Percentiles rank a stretch among this genome's conserved stretches.
These are phyloP conservation scores for Allolobophora icterica DNA, from an alignment of 2,888 invertebrate genomes.

Conservation along the genomic window DNA sequence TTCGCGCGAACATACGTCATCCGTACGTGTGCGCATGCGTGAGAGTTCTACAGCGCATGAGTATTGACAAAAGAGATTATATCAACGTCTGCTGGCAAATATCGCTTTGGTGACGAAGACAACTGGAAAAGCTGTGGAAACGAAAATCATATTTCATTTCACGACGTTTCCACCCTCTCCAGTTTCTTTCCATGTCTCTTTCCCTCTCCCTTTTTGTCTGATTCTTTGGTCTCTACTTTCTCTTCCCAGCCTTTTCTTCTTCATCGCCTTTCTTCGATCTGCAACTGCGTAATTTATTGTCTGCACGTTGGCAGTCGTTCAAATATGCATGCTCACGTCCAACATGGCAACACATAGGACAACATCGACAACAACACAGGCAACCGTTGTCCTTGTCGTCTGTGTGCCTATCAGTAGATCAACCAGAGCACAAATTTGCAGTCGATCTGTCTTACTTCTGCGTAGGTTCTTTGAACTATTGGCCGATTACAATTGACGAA, in stretches of 20 bases:
- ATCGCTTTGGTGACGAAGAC: conserved; percentile 1
- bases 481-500: no score
- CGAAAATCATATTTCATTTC: not conserved
- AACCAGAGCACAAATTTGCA: conserved; percentile 17
- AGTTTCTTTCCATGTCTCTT: not conserved
- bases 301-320: not conserved
- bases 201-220: not conserved
- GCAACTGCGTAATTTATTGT: not conserved
- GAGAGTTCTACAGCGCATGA: not conserved
- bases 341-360: not conserved
- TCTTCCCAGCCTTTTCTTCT: not conserved
- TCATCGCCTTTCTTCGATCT: not conserved
- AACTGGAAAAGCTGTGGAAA: not conserved
- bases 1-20: not conserved
- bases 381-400: conserved; percentile 17
- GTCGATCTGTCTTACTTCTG: not conserved
- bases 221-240: not conserved
- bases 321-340: not conserved
- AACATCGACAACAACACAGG: conserved; percentile 9
- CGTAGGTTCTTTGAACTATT: not conserved
- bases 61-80: not conserved
- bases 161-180: not conserved
- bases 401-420: conserved; percentile 11
- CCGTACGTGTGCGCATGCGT: not conserved
- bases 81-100: not conserved